These are phyloP conservation scores for Neodiprion lecontei DNA, from an alignment of 1,140 invertebrate species.

Conservation along the genomic window DNA sequence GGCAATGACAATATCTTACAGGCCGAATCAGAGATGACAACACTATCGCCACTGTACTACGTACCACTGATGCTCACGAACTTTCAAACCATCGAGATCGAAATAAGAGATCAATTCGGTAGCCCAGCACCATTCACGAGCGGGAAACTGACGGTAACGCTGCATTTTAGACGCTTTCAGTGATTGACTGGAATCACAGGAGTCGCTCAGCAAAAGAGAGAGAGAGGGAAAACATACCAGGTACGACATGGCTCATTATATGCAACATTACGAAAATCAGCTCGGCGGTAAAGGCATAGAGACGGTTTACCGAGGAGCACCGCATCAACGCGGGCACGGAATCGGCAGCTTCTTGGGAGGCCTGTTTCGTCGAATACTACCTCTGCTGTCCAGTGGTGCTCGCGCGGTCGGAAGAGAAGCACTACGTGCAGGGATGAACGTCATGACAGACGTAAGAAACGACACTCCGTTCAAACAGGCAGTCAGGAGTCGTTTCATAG, in stretches of 20 bases:
- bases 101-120: not conserved
- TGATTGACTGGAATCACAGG: not conserved
- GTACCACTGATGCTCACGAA: not conserved
- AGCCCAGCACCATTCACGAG: not conserved
- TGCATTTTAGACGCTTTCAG: not conserved
- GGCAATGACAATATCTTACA: no score
- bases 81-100: not conserved
- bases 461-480: no score
- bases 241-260: not conserved
- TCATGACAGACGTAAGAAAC: no score
- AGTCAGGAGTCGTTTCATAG: no score
- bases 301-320: not conserved
- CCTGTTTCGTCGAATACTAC: no score
- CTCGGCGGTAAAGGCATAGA: not conserved
- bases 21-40: no score
- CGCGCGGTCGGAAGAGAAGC: no score
- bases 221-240: no score
- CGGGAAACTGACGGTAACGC: not conserved
- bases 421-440: no score
- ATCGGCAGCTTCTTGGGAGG: not conserved
- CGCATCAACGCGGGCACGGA: not conserved
- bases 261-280: not conserved
- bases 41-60: no score
- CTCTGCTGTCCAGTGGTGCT: no score
- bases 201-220: no score